phyloP scores from a whole-genome alignment of 2,113 vertebrate genomes.

The Clarias batrachus region DNA sequence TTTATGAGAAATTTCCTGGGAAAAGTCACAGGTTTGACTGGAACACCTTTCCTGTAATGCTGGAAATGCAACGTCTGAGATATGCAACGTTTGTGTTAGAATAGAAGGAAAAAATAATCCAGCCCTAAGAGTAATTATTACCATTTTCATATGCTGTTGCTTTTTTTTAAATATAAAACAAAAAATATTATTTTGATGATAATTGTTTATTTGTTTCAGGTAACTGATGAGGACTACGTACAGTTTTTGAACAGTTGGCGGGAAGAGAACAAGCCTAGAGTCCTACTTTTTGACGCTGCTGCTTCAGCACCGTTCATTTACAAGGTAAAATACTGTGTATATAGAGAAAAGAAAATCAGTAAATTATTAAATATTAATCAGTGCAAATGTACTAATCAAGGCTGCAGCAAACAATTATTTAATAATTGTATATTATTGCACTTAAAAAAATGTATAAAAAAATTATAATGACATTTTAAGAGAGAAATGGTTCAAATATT shows the following conservation, averaged over 20 bases:
- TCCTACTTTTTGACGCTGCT: slow-evolving; percentile 86
- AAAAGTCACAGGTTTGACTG: too few relatives aligned
- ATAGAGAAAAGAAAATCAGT: too few relatives aligned
- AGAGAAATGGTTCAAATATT: too few relatives aligned
- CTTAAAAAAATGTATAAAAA: too few relatives aligned
- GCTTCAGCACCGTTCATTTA: slow-evolving; percentile 79
- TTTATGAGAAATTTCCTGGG: too few relatives aligned
- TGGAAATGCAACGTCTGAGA: background rate
- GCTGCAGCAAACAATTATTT: background rate
- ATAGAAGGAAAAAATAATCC: background rate
- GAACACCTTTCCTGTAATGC: too few relatives aligned
- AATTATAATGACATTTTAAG: too few relatives aligned
- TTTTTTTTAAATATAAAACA: background rate
- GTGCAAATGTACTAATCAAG: background rate
- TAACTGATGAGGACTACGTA: slow-evolving; percentile 85
- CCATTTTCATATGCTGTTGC: background rate
- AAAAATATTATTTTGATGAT: background rate
- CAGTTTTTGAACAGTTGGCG: slow-evolving; percentile 84
- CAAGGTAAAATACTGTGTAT: slow-evolving; percentile 78
- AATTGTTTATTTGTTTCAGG: slow-evolving; percentile 62
- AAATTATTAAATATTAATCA: too few relatives aligned
- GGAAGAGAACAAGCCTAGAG: slow-evolving; percentile 87
- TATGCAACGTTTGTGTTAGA: background rate
- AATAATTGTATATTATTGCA: background rate
- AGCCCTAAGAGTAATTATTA: background rate